These are phyloP conservation scores for Halichoeres trimaculatus DNA, from an alignment of 2,113 vertebrate species.

Conservation along the genomic window DNA sequence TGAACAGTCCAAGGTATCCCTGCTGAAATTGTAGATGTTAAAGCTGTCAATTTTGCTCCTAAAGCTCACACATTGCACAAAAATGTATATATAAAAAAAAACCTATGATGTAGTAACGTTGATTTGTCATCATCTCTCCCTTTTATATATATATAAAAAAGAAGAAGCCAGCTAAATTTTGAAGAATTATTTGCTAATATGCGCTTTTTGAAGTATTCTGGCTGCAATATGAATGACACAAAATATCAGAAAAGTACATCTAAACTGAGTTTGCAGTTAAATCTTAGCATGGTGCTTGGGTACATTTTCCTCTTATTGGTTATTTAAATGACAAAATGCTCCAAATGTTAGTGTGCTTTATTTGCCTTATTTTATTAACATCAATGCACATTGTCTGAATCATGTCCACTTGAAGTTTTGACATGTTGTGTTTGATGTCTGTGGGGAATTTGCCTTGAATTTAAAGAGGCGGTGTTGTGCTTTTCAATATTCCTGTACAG, in stretches of 20 bases:
- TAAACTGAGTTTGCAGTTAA: neutral
- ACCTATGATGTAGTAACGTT: neutral
- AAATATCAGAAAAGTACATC: neutral
- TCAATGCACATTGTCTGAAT: neutral
- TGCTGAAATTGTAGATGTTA: neutral
- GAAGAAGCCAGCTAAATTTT: neutral
- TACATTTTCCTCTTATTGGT: neutral
- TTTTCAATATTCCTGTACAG: too few relatives aligned
- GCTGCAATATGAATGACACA: conserved; percentile 3
- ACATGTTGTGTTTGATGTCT: neutral
- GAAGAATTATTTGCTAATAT: neutral
- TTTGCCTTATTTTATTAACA: conserved; percentile 18
- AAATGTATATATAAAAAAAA: neutral
- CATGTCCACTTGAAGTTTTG: neutral
- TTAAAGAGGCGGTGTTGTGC: too few relatives aligned
- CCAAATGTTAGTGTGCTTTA: neutral
- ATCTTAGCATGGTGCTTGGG: conserved; percentile 2
- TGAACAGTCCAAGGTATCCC: neutral
- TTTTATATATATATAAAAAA: neutral
- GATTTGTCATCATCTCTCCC: neutral
- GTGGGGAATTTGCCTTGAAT: neutral
- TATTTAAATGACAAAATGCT: neutral
- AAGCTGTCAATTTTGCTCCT: neutral
- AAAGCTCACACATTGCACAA: neutral
- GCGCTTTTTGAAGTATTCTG: conserved; percentile 1